Evolutionary conservation across 2,113 vertebrate genomes (phyloP).

Genomic region (Geococcyx californianus): DNA sequence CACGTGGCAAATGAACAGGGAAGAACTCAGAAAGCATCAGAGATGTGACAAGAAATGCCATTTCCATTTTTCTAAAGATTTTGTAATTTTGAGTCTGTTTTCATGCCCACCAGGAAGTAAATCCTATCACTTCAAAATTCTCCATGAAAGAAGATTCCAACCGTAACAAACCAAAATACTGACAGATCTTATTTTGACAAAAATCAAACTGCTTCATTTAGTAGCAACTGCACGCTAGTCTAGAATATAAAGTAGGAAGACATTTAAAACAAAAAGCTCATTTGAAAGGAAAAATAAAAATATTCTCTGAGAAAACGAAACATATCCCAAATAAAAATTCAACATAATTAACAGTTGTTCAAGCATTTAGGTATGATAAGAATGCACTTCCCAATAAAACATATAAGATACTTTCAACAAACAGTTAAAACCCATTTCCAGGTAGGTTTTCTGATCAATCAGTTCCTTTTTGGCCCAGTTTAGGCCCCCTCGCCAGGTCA

Average conservation of each 20-base stretch:
- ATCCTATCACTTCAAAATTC: conserved; percentile 41
- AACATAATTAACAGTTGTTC: background rate
- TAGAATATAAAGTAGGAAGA: background rate
- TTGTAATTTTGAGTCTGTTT: conserved; percentile 35
- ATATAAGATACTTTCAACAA: background rate
- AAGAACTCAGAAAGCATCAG: background rate
- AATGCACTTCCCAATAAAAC: background rate
- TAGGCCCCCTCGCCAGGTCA: too few relatives aligned
- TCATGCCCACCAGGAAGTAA: conserved; percentile 35
- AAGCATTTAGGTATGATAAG: background rate
- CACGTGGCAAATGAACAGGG: background rate
- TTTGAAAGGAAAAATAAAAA: background rate
- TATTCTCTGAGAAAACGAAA: background rate
- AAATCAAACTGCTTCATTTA: conserved; percentile 44
- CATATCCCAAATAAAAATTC: background rate
- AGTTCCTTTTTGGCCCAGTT: background rate
- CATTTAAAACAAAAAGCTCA: background rate
- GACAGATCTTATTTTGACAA: conserved; percentile 49
- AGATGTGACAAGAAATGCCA: conserved; percentile 15
- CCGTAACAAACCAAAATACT: conserved; percentile 28
- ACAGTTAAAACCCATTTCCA: background rate
- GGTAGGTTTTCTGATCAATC: background rate
- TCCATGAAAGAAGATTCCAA: conserved; percentile 31
- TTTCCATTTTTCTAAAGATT: conserved; percentile 37
- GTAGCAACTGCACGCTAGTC: background rate